Percentiles rank a stretch among this genome's conserved stretches.
phyloP scores from a whole-genome alignment of 2,888 invertebrate species.

The Neelides folsomi region DNA sequence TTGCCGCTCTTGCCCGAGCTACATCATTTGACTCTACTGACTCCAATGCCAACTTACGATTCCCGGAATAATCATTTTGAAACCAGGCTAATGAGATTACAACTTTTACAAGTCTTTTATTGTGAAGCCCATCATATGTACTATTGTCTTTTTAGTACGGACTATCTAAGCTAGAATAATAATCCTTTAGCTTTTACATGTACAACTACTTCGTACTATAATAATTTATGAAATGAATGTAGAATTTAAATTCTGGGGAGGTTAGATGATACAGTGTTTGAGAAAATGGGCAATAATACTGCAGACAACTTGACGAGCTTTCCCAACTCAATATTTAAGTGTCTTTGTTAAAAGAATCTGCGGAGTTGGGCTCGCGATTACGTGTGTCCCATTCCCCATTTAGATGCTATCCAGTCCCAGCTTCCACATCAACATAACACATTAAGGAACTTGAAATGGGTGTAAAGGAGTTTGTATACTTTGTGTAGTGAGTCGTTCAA shows the following conservation, averaged over 20 bases:
- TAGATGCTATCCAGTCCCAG: too few species aligned
- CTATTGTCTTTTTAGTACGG: neutral
- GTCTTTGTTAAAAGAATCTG: neutral
- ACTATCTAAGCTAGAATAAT: too few species aligned
- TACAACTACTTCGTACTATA: neutral
- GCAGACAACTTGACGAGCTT: constrained; percentile 24
- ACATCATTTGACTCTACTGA: constrained; percentile 56
- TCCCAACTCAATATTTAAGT: constrained; percentile 9
- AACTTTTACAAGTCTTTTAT: too few species aligned
- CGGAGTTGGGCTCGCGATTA: neutral
- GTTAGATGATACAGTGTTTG: neutral
- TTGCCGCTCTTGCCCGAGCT: constrained; percentile 56
- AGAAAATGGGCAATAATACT: constrained; percentile 24
- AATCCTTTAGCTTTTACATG: too few species aligned
- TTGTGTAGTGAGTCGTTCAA: too few species aligned
- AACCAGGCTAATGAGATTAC: too few species aligned
- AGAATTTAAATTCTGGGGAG: constrained; percentile 1
- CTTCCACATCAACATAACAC: too few species aligned
- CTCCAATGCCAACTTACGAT: constrained; percentile 44
- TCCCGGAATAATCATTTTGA: neutral
- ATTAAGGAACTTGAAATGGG: too few species aligned
- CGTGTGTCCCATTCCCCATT: constrained; percentile 1
- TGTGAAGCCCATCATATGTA: neutral
- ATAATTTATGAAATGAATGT: neutral
- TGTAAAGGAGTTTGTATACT: too few species aligned